Base-by-base conservation (phyloP, 2,113 vertebrate genomes). In the Pseudonaja textilis region DNA sequence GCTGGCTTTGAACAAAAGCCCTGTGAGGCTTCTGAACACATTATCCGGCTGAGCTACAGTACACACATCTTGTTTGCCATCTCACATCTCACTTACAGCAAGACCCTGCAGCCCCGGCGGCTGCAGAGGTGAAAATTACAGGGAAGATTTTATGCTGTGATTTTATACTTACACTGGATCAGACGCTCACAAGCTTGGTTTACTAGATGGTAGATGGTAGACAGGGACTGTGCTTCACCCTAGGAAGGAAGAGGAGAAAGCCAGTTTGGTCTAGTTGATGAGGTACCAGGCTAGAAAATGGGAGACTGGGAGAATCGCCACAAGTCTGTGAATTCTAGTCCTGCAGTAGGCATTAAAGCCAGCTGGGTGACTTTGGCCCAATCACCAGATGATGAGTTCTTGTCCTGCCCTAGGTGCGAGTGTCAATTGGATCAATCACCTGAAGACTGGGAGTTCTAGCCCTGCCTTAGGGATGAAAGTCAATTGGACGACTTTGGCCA, bases 151-250 rank as follows among this genome's bases (percentile, higher is more conserved):
- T 39, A 9, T 5, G 14, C 69, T 81, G 50, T 29, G 26, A 39
- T 85, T n/a, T n/a, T n/a, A 0, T 95, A 98, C 99, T 97, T 96
- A 99, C 99, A 97, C 92, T 99, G 99, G 87, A 99, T 97, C 88
- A 99, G 98, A 0, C 99, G 96, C 95, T 99, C 98, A 94, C 99
- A 99, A 96, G 98, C 98, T 96, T 99, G 98, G 94, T 98, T 98
- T 90, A 99, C 98, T 0, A 99, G 97, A 90, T 99, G 98, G 94
- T 98, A 99, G 96, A 99, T 98, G 91, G 98, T 96, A 29, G 98
- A 97, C 91, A 99, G 97, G 29, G 99, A 99, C 96, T 98, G 99
- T 64, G 98, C 98, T 90, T 99, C 99, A 0, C 99, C 99, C 99
- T 99, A 95, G 61, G 91, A 95, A 23, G 94, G 92, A 97, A 92